A percentile compares a stretch with the other conserved stretches of the same genome.
Conservation (phyloP, 2,797 vertebrate genomes). For the Tauraco hartlaubi region DNA sequence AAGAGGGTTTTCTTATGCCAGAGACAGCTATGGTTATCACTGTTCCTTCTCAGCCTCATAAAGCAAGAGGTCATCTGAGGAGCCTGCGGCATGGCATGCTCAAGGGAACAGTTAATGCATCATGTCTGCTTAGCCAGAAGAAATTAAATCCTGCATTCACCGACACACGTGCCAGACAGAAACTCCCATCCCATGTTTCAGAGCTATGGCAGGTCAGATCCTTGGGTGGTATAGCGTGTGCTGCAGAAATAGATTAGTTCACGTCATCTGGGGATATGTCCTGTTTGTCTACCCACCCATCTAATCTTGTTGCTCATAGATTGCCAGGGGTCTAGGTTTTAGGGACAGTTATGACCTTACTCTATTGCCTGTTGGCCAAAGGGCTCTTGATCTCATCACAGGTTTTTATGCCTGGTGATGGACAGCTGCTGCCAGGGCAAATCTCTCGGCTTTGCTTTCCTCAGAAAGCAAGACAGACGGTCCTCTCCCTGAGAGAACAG, state of each 20-base stretch:
- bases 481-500: background rate
- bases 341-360: background rate
- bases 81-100: background rate
- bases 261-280: background rate
- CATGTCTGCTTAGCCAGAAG: background rate
- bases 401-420: background rate
- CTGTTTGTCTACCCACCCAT: background rate
- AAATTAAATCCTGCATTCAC: background rate
- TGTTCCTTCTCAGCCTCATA: background rate
- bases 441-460: background rate
- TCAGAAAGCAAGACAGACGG: background rate
- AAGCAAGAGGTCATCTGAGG: background rate
- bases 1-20: background rate
- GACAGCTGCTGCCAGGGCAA: background rate
- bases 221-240: background rate
- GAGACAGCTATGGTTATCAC: background rate
- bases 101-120: background rate
- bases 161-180: background rate
- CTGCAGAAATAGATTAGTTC: background rate
- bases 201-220: background rate
- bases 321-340: background rate
- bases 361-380: background rate
- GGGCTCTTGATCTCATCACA: background rate
- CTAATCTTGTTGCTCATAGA: background rate
- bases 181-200: background rate